Percentiles rank a stretch among this genome's conserved stretches.
phyloP scores from a whole-genome alignment of 2,888 invertebrate genomes.

The Eurois occulta region DNA sequence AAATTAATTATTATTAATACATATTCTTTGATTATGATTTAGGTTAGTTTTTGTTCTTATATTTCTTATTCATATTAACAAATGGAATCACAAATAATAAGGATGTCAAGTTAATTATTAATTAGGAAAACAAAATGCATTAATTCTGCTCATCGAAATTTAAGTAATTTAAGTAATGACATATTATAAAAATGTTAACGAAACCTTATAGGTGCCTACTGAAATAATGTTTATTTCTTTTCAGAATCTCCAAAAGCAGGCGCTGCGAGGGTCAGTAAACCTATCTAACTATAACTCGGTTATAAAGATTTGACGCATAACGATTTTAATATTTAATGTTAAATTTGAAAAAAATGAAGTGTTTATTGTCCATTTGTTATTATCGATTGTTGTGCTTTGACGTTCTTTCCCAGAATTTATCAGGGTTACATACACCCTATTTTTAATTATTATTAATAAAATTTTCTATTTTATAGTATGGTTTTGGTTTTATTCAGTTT shows the following conservation, averaged over 20 bases:
- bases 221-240: slow-evolving; percentile 67
- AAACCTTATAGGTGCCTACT: too few species aligned
- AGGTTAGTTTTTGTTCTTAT: too few species aligned
- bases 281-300: slow-evolving; percentile 92
- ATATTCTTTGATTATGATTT: too few species aligned
- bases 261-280: slow-evolving; percentile 92
- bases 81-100: too few species aligned
- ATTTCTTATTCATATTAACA: too few species aligned
- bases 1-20: too few species aligned
- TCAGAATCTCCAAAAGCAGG: slow-evolving; percentile 93
- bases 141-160: too few species aligned
- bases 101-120: too few species aligned
- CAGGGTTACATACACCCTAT: slow-evolving; percentile 53
- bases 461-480: slow-evolving; percentile 51
- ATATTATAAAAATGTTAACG: too few species aligned
- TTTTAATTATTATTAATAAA: slow-evolving; percentile 64
- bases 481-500: slow-evolving; percentile 29
- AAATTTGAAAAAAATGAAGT: slow-evolving; percentile 61
- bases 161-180: too few species aligned
- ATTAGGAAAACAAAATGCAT: too few species aligned
- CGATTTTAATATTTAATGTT: slow-evolving; percentile 38
- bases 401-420: slow-evolving; percentile 59
- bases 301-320: slow-evolving; percentile 86
- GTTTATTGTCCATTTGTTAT: slow-evolving; percentile 44
- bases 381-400: slow-evolving; percentile 54